Evolutionary conservation across 2,888 invertebrate species (phyloP).

Genomic region (Aleiodes testaceus): DNA sequence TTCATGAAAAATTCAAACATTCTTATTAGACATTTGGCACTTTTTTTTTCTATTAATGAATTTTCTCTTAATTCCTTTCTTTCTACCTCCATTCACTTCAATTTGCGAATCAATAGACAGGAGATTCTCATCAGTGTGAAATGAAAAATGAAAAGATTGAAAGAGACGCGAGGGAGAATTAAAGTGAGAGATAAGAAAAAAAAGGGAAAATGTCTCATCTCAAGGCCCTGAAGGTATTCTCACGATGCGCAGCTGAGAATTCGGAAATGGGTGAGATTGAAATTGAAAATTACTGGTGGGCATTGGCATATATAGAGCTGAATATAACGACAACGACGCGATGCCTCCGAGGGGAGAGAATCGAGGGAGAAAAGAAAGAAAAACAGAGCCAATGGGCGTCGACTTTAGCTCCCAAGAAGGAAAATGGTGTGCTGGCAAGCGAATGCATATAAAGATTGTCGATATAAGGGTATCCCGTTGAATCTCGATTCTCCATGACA

Average conservation of each 20-base stretch:
- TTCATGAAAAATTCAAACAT: too few relatives aligned
- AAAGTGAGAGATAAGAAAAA: constrained; percentile 32
- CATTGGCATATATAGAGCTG: constrained; percentile 33
- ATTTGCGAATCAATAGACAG: constrained; percentile 9
- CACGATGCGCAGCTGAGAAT: constrained; percentile 44
- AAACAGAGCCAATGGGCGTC: constrained; percentile 3
- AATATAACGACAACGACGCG: constrained; percentile 27
- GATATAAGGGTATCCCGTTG: constrained; percentile 35
- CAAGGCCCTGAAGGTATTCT: constrained; percentile 27
- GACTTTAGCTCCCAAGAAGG: constrained; percentile 17
- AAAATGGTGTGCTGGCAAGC: constrained; percentile 18
- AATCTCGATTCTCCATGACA: constrained; percentile 36
- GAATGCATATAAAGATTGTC: constrained; percentile 24
- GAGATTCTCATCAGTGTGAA: constrained; percentile 20
- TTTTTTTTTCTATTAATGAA: background rate
- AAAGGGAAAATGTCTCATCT: constrained; percentile 18
- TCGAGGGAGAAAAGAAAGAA: constrained; percentile 9
- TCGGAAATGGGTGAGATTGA: constrained; percentile 51
- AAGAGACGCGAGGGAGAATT: background rate
- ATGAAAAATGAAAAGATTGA: constrained; percentile 20
- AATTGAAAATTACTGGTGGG: constrained; percentile 48
- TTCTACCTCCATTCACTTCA: background rate
- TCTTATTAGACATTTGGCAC: too few relatives aligned
- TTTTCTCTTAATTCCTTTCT: background rate
- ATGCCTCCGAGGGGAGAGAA: constrained; percentile 5